phyloP scores from a whole-genome alignment of 1,140 invertebrate genomes.

The Eriocheir sinensis region DNA sequence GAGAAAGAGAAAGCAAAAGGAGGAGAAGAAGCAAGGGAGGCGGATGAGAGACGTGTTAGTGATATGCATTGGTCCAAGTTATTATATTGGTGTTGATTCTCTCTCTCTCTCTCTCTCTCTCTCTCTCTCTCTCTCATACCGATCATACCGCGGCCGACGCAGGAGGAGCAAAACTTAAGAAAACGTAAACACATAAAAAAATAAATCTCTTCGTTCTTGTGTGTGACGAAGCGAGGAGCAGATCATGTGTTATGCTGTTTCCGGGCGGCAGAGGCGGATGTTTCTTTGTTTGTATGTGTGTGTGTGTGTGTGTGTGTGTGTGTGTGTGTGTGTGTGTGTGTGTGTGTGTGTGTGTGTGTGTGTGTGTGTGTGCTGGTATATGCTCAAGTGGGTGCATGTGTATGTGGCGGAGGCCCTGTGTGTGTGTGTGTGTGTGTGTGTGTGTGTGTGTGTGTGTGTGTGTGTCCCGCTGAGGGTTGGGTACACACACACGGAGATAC shows the following conservation, averaged over 20 bases:
- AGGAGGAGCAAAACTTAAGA: background rate
- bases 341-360: background rate
- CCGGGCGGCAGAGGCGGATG: background rate
- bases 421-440: background rate
- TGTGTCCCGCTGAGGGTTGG: background rate
- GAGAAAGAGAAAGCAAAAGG: background rate
- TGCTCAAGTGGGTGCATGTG: no score
- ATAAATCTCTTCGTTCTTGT: background rate
- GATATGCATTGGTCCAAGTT: background rate
- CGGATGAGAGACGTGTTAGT: background rate
- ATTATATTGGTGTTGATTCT: background rate
- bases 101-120: constrained; percentile 14
- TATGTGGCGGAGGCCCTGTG: no score
- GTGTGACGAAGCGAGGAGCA: background rate
- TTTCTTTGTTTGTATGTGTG: background rate
- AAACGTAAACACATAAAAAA: background rate
- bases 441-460: constrained; percentile 40
- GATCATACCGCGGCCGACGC: background rate
- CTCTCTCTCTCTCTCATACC: background rate
- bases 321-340: background rate
- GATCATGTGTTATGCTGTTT: background rate
- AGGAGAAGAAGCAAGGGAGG: background rate
- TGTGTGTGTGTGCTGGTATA: background rate
- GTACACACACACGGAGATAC: background rate
- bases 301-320: background rate